These are phyloP conservation scores for Lithobius niger DNA, from an alignment of 1,140 invertebrate genomes.

Conservation along the genomic window DNA sequence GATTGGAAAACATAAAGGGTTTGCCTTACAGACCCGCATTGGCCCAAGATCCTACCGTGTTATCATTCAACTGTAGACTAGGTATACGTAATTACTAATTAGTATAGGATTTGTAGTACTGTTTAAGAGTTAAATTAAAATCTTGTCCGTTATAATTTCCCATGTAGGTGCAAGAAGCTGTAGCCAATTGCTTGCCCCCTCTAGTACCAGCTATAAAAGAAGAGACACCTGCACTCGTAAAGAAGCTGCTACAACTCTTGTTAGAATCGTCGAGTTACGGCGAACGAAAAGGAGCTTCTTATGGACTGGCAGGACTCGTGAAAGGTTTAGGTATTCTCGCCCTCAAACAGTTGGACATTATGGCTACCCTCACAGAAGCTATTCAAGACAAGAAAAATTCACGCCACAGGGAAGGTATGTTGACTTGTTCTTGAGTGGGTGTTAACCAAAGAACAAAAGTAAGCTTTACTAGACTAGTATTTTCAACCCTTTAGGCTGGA, in stretches of 20 bases:
- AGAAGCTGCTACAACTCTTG: conserved; percentile 73
- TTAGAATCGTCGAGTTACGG: conserved; percentile 91
- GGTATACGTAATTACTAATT: too few species aligned
- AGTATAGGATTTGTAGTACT: too few species aligned
- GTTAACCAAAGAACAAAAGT: too few species aligned
- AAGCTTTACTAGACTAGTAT: too few species aligned
- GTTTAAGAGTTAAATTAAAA: too few species aligned
- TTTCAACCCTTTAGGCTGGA: too few species aligned
- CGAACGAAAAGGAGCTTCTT: conserved; percentile 59
- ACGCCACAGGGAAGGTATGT: conserved; percentile 37
- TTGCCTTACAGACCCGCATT: too few species aligned
- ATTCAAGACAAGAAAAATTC: conserved; percentile 76
- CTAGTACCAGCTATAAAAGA: conserved; percentile 82
- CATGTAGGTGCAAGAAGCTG: conserved; percentile 84
- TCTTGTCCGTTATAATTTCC: too few species aligned
- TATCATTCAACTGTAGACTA: too few species aligned
- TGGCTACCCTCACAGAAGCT: conserved; percentile 81
- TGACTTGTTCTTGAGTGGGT: neutral
- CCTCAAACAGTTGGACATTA: conserved; percentile 89
- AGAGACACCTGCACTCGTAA: conserved; percentile 72
- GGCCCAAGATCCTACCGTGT: too few species aligned
- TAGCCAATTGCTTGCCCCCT: conserved; percentile 88
- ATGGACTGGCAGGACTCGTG: conserved; percentile 46
- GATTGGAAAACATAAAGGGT: too few species aligned
- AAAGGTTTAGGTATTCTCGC: conserved; percentile 94